Evolutionary conservation across 2,888 invertebrate species (phyloP).

Genomic region (Trachelus troglodyta): DNA sequence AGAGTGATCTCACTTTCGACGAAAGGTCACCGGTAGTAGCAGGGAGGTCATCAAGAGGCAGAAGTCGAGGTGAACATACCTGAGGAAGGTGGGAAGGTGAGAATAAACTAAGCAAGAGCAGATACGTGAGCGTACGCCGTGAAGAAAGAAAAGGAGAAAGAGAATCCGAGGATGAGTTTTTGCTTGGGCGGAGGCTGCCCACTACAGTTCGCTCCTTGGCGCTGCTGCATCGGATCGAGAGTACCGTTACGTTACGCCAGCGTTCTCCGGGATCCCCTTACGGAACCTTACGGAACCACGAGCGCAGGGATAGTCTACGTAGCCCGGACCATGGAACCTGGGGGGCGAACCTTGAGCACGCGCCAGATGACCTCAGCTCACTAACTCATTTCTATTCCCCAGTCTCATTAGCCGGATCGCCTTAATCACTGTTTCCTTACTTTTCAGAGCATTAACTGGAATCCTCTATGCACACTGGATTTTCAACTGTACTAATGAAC

Average conservation of each 20-base stretch:
- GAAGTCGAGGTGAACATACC: too few species aligned
- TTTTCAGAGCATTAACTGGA: too few species aligned
- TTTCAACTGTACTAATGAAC: neutral
- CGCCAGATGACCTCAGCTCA: slow-evolving; percentile 23
- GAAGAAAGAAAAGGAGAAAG: slow-evolving; percentile 2
- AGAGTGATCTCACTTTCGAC: too few species aligned
- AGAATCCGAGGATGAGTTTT: slow-evolving; percentile 22
- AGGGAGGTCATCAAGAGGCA: too few species aligned
- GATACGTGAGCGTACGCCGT: neutral
- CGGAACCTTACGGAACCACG: neutral
- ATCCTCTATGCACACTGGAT: too few species aligned
- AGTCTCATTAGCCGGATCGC: neutral
- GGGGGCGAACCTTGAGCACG: slow-evolving; percentile 25
- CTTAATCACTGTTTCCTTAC: too few species aligned
- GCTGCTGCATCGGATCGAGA: slow-evolving; percentile 22
- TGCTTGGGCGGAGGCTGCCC: slow-evolving; percentile 35
- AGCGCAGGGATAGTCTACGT: slow-evolving; percentile 4
- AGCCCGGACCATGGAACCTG: slow-evolving; percentile 1
- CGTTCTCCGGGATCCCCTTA: slow-evolving; percentile 15
- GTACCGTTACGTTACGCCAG: slow-evolving; percentile 36
- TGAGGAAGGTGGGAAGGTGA: too few species aligned
- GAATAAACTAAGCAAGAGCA: too few species aligned
- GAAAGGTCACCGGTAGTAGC: too few species aligned
- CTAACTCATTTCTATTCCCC: slow-evolving; percentile 22
- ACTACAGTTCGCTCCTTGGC: slow-evolving; percentile 1